A percentile compares a stretch with the other conserved stretches of the same genome.
These are phyloP conservation scores for Leptobrachium leishanense DNA, from an alignment of 2,113 vertebrate genomes.

Conservation along the genomic window DNA sequence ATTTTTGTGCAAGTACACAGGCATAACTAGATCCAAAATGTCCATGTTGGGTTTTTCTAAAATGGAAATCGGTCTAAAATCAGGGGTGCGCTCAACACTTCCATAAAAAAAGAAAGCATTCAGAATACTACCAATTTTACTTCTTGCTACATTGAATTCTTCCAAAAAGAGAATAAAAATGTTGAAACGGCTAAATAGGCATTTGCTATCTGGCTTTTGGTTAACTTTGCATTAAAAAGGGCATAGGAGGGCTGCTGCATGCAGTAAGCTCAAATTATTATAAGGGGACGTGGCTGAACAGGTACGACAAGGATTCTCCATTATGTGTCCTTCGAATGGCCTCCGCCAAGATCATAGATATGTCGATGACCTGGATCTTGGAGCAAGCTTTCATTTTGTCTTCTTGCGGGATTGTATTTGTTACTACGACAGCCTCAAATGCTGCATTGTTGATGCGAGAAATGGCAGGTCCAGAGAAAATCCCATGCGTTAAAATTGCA, in stretches of 20 bases:
- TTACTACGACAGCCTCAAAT: conserved; percentile 92
- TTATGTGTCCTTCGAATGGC: conserved; percentile 95
- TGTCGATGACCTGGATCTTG: conserved; percentile 96
- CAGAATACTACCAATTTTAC: conserved; percentile 34
- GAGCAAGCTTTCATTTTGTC: conserved; percentile 93
- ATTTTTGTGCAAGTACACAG: conserved; percentile 41
- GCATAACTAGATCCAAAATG: conserved; percentile 49
- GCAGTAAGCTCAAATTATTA: conserved; percentile 56
- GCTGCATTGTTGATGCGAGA: conserved; percentile 89
- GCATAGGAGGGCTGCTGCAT: conserved; percentile 33
- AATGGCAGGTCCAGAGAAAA: conserved; percentile 93
- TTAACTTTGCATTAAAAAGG: conserved; percentile 50
- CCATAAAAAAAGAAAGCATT: conserved; percentile 46
- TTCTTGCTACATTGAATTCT: conserved; percentile 51
- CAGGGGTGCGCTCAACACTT: conserved; percentile 50
- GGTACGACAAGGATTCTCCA: conserved; percentile 91
- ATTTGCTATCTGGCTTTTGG: conserved; percentile 52
- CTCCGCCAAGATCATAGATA: conserved; percentile 94
- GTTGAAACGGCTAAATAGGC: conserved; percentile 53
- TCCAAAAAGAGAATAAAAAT: conserved; percentile 52
- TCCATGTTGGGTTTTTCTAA: conserved; percentile 47
- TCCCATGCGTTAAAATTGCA: conserved; percentile 93
- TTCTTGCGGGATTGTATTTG: conserved; percentile 94
- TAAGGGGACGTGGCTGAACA: conserved; percentile 92
- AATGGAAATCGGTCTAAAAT: conserved; percentile 46